Evolutionary conservation across 2,888 invertebrate species (phyloP).

Genomic region (Petrolisthes manimaculis): DNA sequence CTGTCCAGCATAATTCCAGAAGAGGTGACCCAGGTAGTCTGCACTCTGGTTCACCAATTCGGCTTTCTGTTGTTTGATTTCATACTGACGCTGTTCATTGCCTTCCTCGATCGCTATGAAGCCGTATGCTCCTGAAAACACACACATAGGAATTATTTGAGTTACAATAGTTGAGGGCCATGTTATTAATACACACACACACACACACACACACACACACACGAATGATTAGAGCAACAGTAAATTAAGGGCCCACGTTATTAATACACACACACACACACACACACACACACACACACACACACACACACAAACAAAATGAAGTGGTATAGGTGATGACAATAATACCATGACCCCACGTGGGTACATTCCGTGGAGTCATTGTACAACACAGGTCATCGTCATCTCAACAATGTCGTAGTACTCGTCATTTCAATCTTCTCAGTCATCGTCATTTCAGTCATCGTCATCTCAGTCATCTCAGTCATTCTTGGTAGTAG

Average conservation of each 20-base stretch:
- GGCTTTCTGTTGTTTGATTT: constrained; percentile 64
- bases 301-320: constrained; percentile 2
- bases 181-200: not conserved
- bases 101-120: constrained; percentile 67
- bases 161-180: not conserved
- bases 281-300: constrained; percentile 7
- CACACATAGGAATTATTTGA: not conserved
- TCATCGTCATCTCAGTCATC: too few relatives aligned
- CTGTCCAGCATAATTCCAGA: constrained; percentile 66
- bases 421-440: too few relatives aligned
- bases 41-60: constrained; percentile 67
- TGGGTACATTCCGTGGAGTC: too few relatives aligned
- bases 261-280: not conserved
- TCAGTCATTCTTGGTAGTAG: too few relatives aligned
- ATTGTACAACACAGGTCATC: too few relatives aligned
- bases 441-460: too few relatives aligned
- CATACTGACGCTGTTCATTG: constrained; percentile 61
- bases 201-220: too few relatives aligned
- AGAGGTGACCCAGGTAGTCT: constrained; percentile 66
- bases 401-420: too few relatives aligned
- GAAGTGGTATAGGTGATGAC: too few relatives aligned
- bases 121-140: constrained; percentile 66
- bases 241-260: not conserved
- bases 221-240: too few relatives aligned
- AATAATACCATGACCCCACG: too few relatives aligned